Evolutionary conservation across 2,113 vertebrate genomes (phyloP), one percentile per base, ranked within the genome.

Genomic region (Dinomys branickii): DNA sequence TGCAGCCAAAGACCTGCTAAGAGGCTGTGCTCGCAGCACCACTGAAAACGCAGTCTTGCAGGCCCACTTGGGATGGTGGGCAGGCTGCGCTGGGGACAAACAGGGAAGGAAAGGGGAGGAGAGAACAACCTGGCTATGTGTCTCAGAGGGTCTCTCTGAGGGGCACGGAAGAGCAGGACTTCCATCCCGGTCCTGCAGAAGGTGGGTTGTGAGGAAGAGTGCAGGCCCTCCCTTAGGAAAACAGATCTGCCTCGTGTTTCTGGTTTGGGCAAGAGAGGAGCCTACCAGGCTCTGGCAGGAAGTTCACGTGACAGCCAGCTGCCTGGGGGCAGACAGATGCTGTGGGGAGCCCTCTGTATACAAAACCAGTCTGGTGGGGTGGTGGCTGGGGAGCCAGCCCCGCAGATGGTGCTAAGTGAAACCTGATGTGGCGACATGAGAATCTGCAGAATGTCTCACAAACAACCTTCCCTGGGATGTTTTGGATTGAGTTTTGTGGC

Each of bases 381-480:
- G 58, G 95, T 10, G 28, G 97, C 73, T 2, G 11, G 96, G 91
- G 97, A 97, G 97, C 86, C 59, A 33, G 95, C 3, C 56, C 96
- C 78, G 85, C 98, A 98, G 98, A 98, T 97, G 98, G 92, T 91
- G 87, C 85, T 98, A 19, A 93, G 97, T 1, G 14, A 98, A 99
- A 98, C 96, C 98, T 97, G 33, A 94, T 97, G 98, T 44, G 28
- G 98, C 2, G 24, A 98, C 73, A 95, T 94, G 97, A 97, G 98
- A 98, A 98, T 97, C 98, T 82, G 96, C 0, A 33, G 19, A 0
- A 77, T 0, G 0, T 58, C 97, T 97, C 90, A 93, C 95, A 95
- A 97, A 94, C 98, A 97, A 97, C 97, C 94, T 98, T 98, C 96
- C 95, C 97, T n/a, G 97, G 98, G 98, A 98, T 98, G 98, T 98